Percentiles rank a stretch among this genome's conserved stretches.
Conservation (phyloP, 2,797 vertebrate genomes). For the Myotis daubentonii region DNA sequence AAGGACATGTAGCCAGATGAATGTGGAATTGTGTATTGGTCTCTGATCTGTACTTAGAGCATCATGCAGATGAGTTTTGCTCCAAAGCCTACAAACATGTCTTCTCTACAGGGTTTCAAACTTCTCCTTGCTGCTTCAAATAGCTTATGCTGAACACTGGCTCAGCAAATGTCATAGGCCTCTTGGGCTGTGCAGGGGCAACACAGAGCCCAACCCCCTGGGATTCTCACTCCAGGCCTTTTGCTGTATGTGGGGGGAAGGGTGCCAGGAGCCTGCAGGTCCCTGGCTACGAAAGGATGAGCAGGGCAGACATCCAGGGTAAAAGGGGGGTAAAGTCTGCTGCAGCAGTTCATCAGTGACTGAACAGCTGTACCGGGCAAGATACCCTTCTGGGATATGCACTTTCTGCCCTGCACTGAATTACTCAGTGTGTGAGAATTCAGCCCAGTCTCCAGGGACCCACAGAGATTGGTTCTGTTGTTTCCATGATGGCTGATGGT, state of each 20-base stretch:
- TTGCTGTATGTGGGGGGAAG: background rate
- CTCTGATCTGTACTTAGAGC: constrained; percentile 30
- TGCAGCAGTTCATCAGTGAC: background rate
- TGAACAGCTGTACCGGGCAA: background rate
- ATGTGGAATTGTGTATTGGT: background rate
- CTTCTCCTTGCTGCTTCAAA: constrained; percentile 8
- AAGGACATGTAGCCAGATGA: background rate
- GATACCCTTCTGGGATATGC: background rate
- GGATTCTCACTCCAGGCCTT: background rate
- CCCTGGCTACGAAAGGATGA: background rate
- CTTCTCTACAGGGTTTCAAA: background rate
- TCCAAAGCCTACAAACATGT: background rate
- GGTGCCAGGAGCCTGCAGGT: background rate
- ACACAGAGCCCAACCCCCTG: no score
- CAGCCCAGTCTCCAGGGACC: background rate
- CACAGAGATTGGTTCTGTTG: background rate
- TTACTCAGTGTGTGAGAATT: background rate
- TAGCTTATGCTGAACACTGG: background rate
- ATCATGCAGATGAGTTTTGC: background rate
- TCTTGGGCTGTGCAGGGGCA: background rate
- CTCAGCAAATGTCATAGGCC: background rate
- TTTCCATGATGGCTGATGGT: background rate
- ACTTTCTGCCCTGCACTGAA: background rate
- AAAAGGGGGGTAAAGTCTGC: background rate
- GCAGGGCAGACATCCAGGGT: background rate